These are phyloP conservation scores for Monopis laevigella DNA, from an alignment of 2,888 invertebrate species.

Conservation along the genomic window DNA sequence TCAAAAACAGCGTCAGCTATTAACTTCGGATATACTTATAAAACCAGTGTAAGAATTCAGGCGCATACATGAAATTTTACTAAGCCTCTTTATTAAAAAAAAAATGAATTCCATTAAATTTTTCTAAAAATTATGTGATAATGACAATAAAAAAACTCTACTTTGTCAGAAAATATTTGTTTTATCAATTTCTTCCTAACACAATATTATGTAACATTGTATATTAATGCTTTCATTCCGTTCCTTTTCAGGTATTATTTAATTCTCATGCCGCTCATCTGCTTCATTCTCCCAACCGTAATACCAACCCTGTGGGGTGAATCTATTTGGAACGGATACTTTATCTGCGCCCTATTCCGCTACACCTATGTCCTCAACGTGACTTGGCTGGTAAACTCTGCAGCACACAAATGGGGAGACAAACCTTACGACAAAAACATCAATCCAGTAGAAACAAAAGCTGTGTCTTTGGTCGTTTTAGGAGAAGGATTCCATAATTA, in stretches of 20 bases:
- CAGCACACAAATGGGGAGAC: slow-evolving; percentile 83
- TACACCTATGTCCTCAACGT: slow-evolving; percentile 84
- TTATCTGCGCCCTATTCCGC: slow-evolving; percentile 76
- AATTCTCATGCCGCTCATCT: slow-evolving; percentile 75
- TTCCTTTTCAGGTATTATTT: slow-evolving; percentile 77
- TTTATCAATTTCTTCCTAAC: no score
- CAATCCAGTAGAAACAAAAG: slow-evolving; percentile 76
- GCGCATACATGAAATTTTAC: no score
- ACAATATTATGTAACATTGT: no score
- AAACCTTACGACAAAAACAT: slow-evolving; percentile 80
- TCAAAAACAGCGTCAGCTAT: no score
- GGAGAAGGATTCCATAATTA: slow-evolving; percentile 91
- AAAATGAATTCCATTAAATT: no score
- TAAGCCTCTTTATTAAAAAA: no score
- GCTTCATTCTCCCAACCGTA: slow-evolving; percentile 80
- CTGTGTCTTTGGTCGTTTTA: slow-evolving; percentile 73
- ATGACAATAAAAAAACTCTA: no score
- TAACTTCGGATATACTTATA: no score
- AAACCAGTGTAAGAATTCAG: no score
- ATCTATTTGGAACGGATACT: slow-evolving; percentile 71
- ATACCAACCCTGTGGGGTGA: slow-evolving; percentile 85
- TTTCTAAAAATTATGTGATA: no score
- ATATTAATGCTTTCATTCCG: no score
- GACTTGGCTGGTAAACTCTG: slow-evolving; percentile 92
- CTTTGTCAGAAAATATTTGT: no score